phyloP scores from a whole-genome alignment of 2,113 vertebrate genomes.

The Anhinga rufa region DNA sequence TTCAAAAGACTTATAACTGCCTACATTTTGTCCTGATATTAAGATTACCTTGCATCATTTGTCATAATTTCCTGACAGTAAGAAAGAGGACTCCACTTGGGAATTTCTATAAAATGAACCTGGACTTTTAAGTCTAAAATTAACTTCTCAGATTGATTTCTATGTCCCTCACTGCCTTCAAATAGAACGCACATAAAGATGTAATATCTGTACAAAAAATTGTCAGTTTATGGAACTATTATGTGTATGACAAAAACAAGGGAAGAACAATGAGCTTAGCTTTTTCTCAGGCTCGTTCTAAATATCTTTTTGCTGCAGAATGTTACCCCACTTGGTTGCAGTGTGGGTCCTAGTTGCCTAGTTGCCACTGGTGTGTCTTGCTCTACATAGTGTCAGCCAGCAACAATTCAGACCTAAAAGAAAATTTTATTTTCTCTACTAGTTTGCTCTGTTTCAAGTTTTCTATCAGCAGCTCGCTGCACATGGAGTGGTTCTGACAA shows the following conservation, averaged over 20 bases:
- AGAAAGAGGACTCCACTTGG: background rate
- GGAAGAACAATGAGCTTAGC: background rate
- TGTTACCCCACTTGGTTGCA: background rate
- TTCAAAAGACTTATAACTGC: background rate
- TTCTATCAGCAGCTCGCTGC: background rate
- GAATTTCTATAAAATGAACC: background rate
- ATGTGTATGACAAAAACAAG: background rate
- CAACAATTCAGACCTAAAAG: background rate
- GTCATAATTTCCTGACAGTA: background rate
- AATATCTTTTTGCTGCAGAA: background rate
- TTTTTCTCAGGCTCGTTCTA: background rate
- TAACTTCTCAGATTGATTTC: background rate
- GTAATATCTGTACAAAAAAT: background rate
- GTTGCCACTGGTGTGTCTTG: background rate
- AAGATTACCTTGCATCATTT: background rate
- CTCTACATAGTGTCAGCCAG: background rate
- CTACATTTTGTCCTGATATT: background rate
- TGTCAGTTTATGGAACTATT: background rate
- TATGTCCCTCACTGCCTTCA: background rate
- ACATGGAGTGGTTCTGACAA: background rate
- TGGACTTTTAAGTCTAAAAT: background rate
- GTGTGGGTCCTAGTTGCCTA: background rate
- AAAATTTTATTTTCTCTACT: background rate
- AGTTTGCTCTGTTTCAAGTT: background rate
- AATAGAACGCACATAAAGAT: background rate